Conservation (phyloP, 2,113 vertebrate genomes). For the Halcyon senegalensis region DNA sequence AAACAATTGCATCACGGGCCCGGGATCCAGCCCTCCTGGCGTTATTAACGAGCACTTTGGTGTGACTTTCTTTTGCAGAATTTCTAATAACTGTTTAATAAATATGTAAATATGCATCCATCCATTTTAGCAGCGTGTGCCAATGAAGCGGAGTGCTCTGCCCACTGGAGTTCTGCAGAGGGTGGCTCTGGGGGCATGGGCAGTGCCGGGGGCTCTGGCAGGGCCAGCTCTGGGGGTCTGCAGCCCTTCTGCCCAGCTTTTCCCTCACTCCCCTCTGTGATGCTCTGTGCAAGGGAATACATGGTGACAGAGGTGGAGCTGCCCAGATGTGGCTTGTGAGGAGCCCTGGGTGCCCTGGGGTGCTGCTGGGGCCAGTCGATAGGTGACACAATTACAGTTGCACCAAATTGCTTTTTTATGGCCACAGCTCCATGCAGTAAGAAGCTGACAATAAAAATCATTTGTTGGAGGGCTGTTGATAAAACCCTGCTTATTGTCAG, state of each 20-base stretch:
- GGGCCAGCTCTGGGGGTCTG: rapidly evolving
- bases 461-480: conserved; percentile 55
- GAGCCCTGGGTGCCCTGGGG: neutral
- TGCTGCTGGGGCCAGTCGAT: rapidly evolving
- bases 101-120: neutral
- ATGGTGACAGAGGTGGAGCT: neutral
- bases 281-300: neutral
- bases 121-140: neutral
- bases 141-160: rapidly evolving
- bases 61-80: neutral
- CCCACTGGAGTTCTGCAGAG: rapidly evolving
- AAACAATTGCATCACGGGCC: neutral
- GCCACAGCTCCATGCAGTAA: neutral
- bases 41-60: neutral
- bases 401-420: neutral
- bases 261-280: neutral
- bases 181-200: rapidly evolving
- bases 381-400: neutral
- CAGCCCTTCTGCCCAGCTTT: rapidly evolving
- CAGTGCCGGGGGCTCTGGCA: rapidly evolving
- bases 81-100: conserved; percentile 8
- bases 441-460: conserved; percentile 63
- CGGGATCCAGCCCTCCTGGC: neutral
- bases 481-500: conserved; percentile 64
- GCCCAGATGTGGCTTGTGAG: rapidly evolving